A percentile compares a stretch with the other conserved stretches of the same genome.
Evolutionary conservation across 2,888 invertebrate species (phyloP).

Genomic region (Lathronympha strigana): DNA sequence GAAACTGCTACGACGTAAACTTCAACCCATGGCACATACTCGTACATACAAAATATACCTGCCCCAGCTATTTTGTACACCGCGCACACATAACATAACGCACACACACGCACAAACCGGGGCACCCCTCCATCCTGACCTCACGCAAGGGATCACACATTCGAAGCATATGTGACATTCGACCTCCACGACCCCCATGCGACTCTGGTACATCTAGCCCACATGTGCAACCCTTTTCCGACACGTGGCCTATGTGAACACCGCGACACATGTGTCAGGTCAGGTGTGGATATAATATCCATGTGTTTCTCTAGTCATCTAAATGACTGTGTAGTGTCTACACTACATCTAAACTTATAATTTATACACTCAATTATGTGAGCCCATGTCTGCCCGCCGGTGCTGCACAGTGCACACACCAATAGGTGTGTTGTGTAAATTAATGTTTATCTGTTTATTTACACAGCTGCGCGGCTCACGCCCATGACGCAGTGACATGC

Average conservation of each 20-base stretch:
- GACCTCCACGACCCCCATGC: conserved; percentile 60
- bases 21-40: too few species aligned
- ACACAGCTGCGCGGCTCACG: conserved; percentile 61
- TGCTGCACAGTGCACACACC: conserved; percentile 11
- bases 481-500: conserved; percentile 80
- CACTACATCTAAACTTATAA: conserved; percentile 12
- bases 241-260: conserved; percentile 57
- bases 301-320: conserved; percentile 32
- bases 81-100: conserved; percentile 31
- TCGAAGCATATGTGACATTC: conserved; percentile 67
- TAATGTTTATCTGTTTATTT: conserved; percentile 31
- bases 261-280: conserved; percentile 36
- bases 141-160: conserved; percentile 55
- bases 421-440: conserved; percentile 25
- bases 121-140: conserved; percentile 49
- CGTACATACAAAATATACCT: conserved; percentile 7
- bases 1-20: conserved; percentile 53
- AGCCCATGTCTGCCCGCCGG: conserved; percentile 13
- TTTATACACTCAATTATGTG: conserved; percentile 6
- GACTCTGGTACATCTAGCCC: conserved; percentile 78
- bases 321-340: conserved; percentile 20
- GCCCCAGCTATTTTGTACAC: conserved; percentile 13
- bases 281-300: conserved; percentile 23
- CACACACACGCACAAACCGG: conserved; percentile 14
- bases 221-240: conserved; percentile 82